Base-by-base conservation (phyloP, 2,113 vertebrate species). In the Probosciger aterrimus region DNA sequence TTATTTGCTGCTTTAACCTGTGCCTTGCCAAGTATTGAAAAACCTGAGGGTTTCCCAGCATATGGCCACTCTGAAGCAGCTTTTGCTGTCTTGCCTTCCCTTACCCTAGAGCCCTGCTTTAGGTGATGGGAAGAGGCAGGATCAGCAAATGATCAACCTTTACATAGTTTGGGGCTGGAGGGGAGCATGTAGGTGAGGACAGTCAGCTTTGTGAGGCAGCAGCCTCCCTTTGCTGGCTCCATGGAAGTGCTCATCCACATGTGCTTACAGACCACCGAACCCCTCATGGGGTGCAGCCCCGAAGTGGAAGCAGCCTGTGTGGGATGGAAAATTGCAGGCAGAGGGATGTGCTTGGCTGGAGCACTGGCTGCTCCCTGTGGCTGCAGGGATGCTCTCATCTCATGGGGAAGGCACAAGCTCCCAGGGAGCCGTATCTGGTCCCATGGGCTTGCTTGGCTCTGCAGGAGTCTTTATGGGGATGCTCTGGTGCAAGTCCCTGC, bases 321-420 rank as follows among this genome's bases (percentile, higher is more conserved):
- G 13, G 75, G 30, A 27, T 31, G 41, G 18, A 7, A 14, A 24
- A 2, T 0, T 50, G 10, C 67, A 47, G 50, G 60, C 41, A 62
- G 80, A 67, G 30, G 30, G 50, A 17, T 52, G 79, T 15, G 6
- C 25, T 28, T 37, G 83, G 16, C 60, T 85, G 78, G 49, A 57
- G 73, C 91, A 2, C 49, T 39, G 89, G 28, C 63, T 71, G 69
- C 30, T 75, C 44, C 19, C 60, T 14, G 47, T 14, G 30, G 28
- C 37, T 11, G 8, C 18, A 23, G 83, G 49, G 46, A 18, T 33
- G n/a, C 6, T 7, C 4, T 7, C 30, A 7, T 22, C 31, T 43
- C 17, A 0, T 1, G 50, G 50, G 4, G 17, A 22, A 57, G 79
- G 39, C 39, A 46, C 0, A 2, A 60, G 62, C 13, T 82, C 33